Base-by-base conservation (phyloP, 2,113 vertebrate genomes). In the Chlorodrepanis virens region DNA sequence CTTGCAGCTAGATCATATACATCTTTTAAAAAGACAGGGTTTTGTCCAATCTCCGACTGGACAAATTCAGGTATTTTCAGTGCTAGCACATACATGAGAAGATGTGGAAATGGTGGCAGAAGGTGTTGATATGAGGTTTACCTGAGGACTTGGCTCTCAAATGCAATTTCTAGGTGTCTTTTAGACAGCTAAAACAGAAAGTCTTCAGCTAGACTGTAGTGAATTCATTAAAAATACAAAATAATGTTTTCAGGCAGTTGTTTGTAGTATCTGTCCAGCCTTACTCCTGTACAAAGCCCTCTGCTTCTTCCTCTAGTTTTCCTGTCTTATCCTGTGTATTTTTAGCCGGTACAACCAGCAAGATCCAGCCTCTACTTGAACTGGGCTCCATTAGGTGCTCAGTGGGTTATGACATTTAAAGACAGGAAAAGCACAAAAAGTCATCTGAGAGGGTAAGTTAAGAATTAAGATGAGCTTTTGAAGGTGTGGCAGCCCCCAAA, bases 391-490 rank as follows among this genome's bases (percentile, higher is more conserved):
- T 39, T 33, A 33, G 5, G 2, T 10, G 12, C 81, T 83, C 59
- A 56, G 53, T 61, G 54, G 35, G 25, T 94, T 89, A 65, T 3
- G 7, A 31, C 45, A 68, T 67, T 67, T 64, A 77, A 83, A 97
- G 52, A 81, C 52, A 83, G 40, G 19, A 88, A 87, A 96, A 88
- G 52, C 33, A 18, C n/a, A 74, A 54, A 37, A 60, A 52, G 52
- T 4, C 9, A 72, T 76, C 74, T 83, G 71, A 71, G 83, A 86
- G 75, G 47, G 59, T 47, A 59, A 64, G 50, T 49, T n/a, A 91
- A 87, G 49, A 87, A 93, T 72, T 68, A 77, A 90, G 60, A 65
- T 17, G 37, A 96, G 44, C 37, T 94, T 91, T 81, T 90, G 42
- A 31, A 82, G 88, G 80, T 15, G 50, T 39, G 2, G 11, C 65